Conservation (phyloP, 2,113 vertebrate genomes). For the Anser brachyrhynchus region DNA sequence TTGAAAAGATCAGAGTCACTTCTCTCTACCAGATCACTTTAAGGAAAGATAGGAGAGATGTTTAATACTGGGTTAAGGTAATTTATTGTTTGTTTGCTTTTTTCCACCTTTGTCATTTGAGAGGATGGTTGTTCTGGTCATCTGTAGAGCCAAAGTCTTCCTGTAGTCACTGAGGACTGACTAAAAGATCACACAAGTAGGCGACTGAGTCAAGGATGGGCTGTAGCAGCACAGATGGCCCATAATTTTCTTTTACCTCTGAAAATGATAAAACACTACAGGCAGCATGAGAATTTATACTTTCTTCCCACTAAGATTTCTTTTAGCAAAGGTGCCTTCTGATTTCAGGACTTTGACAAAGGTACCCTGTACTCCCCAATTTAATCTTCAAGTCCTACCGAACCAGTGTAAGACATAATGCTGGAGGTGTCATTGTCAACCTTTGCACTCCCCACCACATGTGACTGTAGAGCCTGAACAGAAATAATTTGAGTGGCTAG, state of each 20-base stretch:
- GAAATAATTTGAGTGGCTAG: background rate
- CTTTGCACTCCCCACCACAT: background rate
- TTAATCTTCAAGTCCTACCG: background rate
- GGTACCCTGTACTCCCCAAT: background rate
- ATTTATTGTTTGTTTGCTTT: background rate
- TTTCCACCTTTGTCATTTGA: background rate
- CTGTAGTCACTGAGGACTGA: background rate
- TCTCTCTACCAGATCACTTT: background rate
- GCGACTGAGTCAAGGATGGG: background rate
- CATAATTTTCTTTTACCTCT: background rate
- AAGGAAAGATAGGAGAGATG: background rate
- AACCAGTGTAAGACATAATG: background rate
- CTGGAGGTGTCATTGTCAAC: background rate
- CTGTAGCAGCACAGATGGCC: background rate
- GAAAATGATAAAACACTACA: background rate
- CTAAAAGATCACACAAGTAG: background rate
- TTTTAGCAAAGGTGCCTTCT: background rate
- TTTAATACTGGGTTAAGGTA: background rate
- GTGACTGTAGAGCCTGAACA: background rate
- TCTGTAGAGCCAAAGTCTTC: background rate
- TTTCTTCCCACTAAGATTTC: background rate
- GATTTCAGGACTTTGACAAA: background rate
- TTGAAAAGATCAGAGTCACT: slow-evolving; percentile 10
- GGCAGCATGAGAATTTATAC: background rate
- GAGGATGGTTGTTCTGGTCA: background rate